Evolutionary conservation across 2,888 invertebrate species (phyloP).

Genomic region (Mesorhabditis spiculigera): DNA sequence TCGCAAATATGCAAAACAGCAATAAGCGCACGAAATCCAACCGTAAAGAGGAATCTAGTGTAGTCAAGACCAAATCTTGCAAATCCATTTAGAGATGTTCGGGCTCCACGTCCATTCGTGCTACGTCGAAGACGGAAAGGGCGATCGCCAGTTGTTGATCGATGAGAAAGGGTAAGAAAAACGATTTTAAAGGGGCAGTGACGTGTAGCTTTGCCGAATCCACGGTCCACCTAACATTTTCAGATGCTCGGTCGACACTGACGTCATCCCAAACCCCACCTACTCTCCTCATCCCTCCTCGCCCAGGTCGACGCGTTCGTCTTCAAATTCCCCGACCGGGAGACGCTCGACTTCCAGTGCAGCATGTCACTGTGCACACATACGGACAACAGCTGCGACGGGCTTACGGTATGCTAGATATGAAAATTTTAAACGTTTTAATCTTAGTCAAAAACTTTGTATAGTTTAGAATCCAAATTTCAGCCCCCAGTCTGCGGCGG

Average conservation of each 20-base stretch:
- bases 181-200: neutral
- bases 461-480: conserved; percentile 13
- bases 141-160: conserved; percentile 40
- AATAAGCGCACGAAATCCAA: too few relatives aligned
- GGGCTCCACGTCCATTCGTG: conserved; percentile 52
- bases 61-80: too few relatives aligned
- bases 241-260: conserved; percentile 44
- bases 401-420: conserved; percentile 30
- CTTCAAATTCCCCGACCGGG: conserved; percentile 52
- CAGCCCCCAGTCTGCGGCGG: conserved; percentile 44
- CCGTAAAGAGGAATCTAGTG: too few relatives aligned
- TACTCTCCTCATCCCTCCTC: conserved; percentile 32
- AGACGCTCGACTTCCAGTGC: conserved; percentile 44
- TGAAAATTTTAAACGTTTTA: too few relatives aligned
- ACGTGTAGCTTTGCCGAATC: neutral
- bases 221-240: neutral
- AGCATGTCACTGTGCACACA: conserved; percentile 44
- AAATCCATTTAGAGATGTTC: conserved; percentile 15
- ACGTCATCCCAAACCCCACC: conserved; percentile 46
- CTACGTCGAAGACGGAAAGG: conserved; percentile 51
- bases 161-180: conserved; percentile 41
- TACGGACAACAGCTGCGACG: conserved; percentile 40
- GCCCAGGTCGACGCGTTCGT: conserved; percentile 46
- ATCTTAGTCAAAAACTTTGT: neutral
- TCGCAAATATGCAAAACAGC: too few relatives aligned